Conservation (phyloP, 2,113 vertebrate species). For the Emydura subglobosa region DNA sequence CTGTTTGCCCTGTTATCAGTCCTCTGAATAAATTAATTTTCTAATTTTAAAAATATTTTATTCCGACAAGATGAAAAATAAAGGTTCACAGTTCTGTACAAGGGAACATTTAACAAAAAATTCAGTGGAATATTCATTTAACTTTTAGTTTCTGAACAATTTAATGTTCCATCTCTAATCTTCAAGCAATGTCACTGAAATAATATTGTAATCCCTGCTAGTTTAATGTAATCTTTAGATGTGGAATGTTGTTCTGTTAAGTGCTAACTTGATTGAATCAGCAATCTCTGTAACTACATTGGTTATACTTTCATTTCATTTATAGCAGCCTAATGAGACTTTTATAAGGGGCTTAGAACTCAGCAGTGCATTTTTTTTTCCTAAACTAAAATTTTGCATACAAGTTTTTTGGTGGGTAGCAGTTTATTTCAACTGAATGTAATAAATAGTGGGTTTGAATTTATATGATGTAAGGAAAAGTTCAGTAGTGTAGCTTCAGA, state of each 20-base stretch:
- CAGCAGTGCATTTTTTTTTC: neutral
- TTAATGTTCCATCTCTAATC: slow-evolving; percentile 7
- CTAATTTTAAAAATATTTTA: slow-evolving; percentile 19
- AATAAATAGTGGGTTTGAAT: neutral
- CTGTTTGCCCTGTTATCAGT: neutral
- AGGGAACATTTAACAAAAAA: neutral
- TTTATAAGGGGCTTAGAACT: neutral
- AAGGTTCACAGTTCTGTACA: neutral
- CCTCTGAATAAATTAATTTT: slow-evolving; percentile 2
- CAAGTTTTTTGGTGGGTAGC: neutral
- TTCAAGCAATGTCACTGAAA: neutral
- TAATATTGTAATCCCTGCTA: neutral
- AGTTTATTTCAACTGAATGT: neutral
- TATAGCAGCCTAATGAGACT: neutral
- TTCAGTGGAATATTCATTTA: neutral
- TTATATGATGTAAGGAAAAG: neutral
- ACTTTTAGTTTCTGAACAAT: slow-evolving; percentile 4
- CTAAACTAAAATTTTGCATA: neutral
- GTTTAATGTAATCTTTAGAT: neutral
- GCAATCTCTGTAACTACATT: slow-evolving; percentile 1
- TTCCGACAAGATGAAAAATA: neutral
- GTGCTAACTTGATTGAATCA: slow-evolving; percentile 37
- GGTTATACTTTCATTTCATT: slow-evolving; percentile 11
- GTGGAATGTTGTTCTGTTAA: slow-evolving; percentile 18
- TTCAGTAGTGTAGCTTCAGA: neutral